These are phyloP conservation scores for Nomada fucata DNA, from an alignment of 2,888 invertebrate genomes.

Conservation along the genomic window DNA sequence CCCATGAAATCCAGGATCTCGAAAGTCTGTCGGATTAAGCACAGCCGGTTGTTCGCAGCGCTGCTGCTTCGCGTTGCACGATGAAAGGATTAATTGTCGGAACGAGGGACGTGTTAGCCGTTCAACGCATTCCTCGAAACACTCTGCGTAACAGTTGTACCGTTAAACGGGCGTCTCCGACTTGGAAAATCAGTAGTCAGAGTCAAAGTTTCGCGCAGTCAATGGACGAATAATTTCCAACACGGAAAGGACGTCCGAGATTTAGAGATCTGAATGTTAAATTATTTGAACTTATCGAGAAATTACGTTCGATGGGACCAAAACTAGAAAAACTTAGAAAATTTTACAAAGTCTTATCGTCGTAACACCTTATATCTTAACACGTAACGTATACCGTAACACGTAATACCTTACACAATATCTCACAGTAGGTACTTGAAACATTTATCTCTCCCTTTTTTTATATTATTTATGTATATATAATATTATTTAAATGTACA, in stretches of 20 bases:
- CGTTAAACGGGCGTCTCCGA: conserved; percentile 34
- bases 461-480: no score
- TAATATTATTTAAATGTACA: no score
- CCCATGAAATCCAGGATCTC: conserved; percentile 58
- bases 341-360: no score
- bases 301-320: no score
- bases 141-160: conserved; percentile 20
- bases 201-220: not conserved
- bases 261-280: not conserved
- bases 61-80: conserved; percentile 60
- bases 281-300: no score
- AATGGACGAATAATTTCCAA: not conserved
- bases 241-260: not conserved
- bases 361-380: no score
- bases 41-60: conserved; percentile 70
- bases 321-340: no score
- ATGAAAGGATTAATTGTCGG: conserved; percentile 73
- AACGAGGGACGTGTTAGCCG: conserved; percentile 65
- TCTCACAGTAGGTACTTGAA: no score
- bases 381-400: no score
- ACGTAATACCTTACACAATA: no score
- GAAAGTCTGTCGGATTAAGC: conserved; percentile 70
- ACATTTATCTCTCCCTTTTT: no score
- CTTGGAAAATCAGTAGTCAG: conserved; percentile 25
- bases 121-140: conserved; percentile 62